A percentile compares a stretch with the other conserved stretches of the same genome.
These are phyloP conservation scores for Chelidonichthys spinosus DNA, from an alignment of 2,797 vertebrate genomes.

Conservation along the genomic window DNA sequence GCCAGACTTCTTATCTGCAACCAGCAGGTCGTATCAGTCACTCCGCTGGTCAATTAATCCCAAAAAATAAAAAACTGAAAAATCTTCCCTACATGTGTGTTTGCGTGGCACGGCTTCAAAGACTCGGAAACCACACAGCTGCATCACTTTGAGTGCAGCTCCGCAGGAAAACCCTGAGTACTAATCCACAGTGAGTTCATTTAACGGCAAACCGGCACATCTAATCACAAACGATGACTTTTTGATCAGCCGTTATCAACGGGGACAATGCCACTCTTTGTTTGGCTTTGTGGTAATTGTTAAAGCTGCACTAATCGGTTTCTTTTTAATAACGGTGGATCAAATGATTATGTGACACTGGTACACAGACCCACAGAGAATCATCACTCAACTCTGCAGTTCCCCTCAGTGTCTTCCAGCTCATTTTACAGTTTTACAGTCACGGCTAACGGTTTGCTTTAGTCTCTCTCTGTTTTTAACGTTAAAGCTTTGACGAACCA, in stretches of 20 bases:
- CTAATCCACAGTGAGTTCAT: slow-evolving; percentile 23
- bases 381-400: neutral
- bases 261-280: slow-evolving; percentile 11
- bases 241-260: slow-evolving; percentile 16
- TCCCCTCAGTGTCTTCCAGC: neutral
- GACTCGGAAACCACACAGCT: slow-evolving; percentile 29
- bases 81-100: slow-evolving; percentile 40
- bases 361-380: neutral
- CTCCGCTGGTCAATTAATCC: slow-evolving; percentile 50
- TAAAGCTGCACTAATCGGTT: slow-evolving; percentile 4
- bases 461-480: neutral
- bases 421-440: neutral
- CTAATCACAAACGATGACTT: slow-evolving; percentile 8
- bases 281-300: slow-evolving; percentile 17
- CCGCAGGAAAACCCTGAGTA: slow-evolving; percentile 13
- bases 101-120: slow-evolving; percentile 43
- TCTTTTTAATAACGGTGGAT: slow-evolving; percentile 1
- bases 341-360: neutral
- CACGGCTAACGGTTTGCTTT: neutral
- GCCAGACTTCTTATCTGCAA: slow-evolving; percentile 60
- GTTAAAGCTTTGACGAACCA: neutral
- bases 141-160: slow-evolving; percentile 22
- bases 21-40: slow-evolving; percentile 59
- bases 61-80: slow-evolving; percentile 44
- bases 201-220: slow-evolving; percentile 23